Base-by-base conservation (phyloP, 92 coral and sea anemone species). In the Porites rus region DNA sequence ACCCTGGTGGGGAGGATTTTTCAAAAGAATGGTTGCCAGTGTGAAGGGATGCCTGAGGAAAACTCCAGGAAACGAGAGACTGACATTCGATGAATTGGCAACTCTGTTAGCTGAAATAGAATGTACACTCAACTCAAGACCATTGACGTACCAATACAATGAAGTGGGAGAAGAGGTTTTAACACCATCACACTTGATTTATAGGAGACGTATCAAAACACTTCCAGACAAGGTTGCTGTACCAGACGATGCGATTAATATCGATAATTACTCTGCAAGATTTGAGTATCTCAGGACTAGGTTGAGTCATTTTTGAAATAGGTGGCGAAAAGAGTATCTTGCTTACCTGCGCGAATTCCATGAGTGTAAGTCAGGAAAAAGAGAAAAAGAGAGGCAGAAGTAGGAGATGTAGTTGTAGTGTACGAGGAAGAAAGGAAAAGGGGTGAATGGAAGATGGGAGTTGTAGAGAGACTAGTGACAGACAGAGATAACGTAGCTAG, bases 21-120 rank as follows among this genome's bases (percentile, higher is more conserved):
- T 25, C 28, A 1, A 25, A 25, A 25, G 28, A 25, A 25, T 25
- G 28, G 28, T 25, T 25, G 28, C 28, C 28, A 0, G 28, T 25
- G 24, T 0, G 24, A 22, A 75, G 19, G 58, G 65, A 10, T 84
- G 88, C 64, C 78, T 74, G 19, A 74, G 74, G 46, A 84, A 84
- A 80, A 62, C 68, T 19, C 69, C 74, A 16, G 82, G 88, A 10
- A 84, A 75, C 1, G 74, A 70, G 22, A 84, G 78, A 70, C 52
- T 24, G 52, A 69, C 72, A 17, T 72, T 51, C 58, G 80, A 76
- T 18, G 65, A 76, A 19, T 13, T 76, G n/a, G 16, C 58, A 51
- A 51, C 80, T 53, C 38, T 53, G 4, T 6, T 76, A 13, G 22
- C 65, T 16, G 65, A 75, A 38, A 51, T 76, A 52, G 18, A 76